Conservation (phyloP, 2,113 vertebrate genomes). For the Menura novaehollandiae region DNA sequence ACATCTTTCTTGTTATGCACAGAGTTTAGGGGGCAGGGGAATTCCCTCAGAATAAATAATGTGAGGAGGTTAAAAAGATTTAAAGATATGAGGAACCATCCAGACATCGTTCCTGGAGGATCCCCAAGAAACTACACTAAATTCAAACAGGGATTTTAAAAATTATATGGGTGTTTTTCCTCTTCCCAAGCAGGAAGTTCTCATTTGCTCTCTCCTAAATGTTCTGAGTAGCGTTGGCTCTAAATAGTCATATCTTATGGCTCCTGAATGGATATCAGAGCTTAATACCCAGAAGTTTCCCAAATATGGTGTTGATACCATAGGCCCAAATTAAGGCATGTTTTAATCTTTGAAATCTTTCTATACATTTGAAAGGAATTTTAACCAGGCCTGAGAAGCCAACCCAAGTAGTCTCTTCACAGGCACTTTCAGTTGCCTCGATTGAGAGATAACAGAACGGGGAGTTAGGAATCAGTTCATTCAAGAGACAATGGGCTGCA, state of each 20-base stretch:
- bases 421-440: not conserved
- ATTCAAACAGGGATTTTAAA: not conserved
- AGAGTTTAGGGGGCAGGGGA: not conserved
- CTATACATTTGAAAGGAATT: not conserved
- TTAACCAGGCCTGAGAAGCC: not conserved
- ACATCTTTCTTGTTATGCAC: not conserved
- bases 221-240: not conserved
- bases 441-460: not conserved
- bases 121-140: not conserved
- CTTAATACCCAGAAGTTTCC: not conserved
- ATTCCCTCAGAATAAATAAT: not conserved
- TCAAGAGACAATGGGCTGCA: conserved; percentile 7
- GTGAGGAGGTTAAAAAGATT: not conserved
- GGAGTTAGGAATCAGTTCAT: not conserved
- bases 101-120: not conserved
- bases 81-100: not conserved
- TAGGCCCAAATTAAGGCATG: not conserved
- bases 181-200: not conserved
- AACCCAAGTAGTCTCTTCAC: not conserved
- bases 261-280: not conserved
- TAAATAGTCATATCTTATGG: not conserved
- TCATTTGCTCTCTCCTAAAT: not conserved
- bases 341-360: not conserved
- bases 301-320: not conserved
- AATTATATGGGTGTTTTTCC: not conserved